These are phyloP conservation scores for Rapana venosa DNA, from an alignment of 2,888 invertebrate genomes.

Conservation along the genomic window DNA sequence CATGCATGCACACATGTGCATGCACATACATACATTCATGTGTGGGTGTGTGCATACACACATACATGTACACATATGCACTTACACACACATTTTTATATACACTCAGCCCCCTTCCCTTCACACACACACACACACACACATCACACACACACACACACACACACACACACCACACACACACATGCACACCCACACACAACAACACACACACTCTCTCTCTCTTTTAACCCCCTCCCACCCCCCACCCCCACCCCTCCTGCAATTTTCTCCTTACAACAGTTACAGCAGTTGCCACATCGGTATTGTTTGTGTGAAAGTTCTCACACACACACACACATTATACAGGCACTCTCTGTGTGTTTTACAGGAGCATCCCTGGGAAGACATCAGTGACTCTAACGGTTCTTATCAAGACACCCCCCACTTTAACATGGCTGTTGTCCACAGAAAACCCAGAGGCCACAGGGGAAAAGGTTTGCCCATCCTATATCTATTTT, in stretches of 20 bases:
- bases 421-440: conserved; percentile 26
- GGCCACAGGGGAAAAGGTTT: background rate
- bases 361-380: background rate
- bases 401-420: conserved; percentile 21
- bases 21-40: too few relatives aligned
- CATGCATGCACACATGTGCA: too few relatives aligned
- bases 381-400: conserved; percentile 16
- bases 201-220: too few relatives aligned
- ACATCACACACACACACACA: conserved; percentile 15
- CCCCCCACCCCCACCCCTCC: too few relatives aligned
- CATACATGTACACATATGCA: background rate
- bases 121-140: conserved; percentile 8
- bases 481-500: background rate
- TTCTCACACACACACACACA: too few relatives aligned
- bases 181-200: too few relatives aligned
- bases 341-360: background rate
- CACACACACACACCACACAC: conserved; percentile 18
- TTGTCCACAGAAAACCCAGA: conserved; percentile 2
- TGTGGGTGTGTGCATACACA: too few relatives aligned
- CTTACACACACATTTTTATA: background rate
- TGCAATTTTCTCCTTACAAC: too few relatives aligned
- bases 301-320: too few relatives aligned
- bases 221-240: too few relatives aligned
- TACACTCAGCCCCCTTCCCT: background rate
- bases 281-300: too few relatives aligned